Conservation (phyloP, 1,140 invertebrate species). For the Atopsyche davidsoni region DNA sequence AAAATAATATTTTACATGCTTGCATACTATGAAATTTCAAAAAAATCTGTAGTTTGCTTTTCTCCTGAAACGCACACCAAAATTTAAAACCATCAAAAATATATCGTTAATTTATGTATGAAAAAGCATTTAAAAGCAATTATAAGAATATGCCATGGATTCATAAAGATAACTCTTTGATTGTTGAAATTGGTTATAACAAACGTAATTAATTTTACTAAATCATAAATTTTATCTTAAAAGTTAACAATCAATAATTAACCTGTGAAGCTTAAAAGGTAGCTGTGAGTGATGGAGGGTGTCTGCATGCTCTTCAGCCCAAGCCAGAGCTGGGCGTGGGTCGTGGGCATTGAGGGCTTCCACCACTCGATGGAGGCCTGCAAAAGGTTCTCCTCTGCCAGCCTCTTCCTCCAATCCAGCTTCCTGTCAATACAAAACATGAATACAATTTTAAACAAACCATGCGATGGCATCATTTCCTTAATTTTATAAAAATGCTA, state of each 20-base stretch:
- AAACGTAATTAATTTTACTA: constrained; percentile 53
- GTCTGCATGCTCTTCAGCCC: constrained; percentile 61
- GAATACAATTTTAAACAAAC: background rate
- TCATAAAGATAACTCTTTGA: no score
- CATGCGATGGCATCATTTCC: no score
- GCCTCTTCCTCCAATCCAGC: constrained; percentile 32
- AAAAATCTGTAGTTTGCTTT: no score
- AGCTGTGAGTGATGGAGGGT: constrained; percentile 47
- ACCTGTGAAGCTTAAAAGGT: constrained; percentile 45
- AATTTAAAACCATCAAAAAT: no score
- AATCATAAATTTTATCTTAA: background rate
- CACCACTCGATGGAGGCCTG: constrained; percentile 41
- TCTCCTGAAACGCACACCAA: no score
- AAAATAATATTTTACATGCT: no score
- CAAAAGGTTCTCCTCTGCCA: constrained; percentile 42
- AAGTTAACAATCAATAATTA: background rate
- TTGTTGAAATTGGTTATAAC: no score
- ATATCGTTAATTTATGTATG: no score
- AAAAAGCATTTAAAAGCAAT: background rate
- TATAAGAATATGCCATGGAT: no score
- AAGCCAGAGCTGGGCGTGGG: constrained; percentile 74
- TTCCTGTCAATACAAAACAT: constrained; percentile 13
- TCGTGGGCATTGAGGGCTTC: constrained; percentile 47
- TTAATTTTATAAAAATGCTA: no score
- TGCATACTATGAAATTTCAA: no score